These are phyloP conservation scores for Nezara viridula DNA, from an alignment of 2,888 invertebrate genomes.

Conservation along the genomic window DNA sequence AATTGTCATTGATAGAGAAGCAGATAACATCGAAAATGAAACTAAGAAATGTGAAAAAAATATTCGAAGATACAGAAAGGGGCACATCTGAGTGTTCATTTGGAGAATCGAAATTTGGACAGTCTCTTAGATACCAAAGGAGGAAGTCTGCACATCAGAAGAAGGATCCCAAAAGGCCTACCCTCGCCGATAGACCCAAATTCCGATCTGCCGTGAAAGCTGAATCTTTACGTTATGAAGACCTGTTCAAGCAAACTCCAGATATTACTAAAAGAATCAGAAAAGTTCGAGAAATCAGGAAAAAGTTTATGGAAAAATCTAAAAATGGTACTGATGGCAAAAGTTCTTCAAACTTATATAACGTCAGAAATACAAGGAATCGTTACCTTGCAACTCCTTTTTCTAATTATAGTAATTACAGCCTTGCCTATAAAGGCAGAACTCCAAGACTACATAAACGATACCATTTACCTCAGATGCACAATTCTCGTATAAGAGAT, in stretches of 20 bases:
- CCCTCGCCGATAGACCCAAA: slow-evolving; percentile 19
- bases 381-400: background rate
- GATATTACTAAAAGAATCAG: slow-evolving; percentile 35
- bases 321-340: background rate
- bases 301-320: slow-evolving; percentile 32
- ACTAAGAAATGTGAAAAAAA: background rate
- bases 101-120: background rate
- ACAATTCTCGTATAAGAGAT: background rate
- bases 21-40: slow-evolving; percentile 43
- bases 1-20: slow-evolving; percentile 59
- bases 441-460: background rate
- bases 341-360: background rate
- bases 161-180: background rate
- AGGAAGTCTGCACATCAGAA: background rate
- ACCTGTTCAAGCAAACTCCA: slow-evolving; percentile 26
- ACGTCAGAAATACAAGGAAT: background rate
- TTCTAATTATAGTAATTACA: background rate
- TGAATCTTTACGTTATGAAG: background rate
- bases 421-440: background rate
- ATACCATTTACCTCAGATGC: background rate
- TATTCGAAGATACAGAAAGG: background rate
- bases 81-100: background rate
- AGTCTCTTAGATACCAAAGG: background rate
- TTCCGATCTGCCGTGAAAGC: slow-evolving; percentile 43
- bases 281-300: slow-evolving; percentile 40